Conservation (phyloP, 2,888 invertebrate species). For the Pteria penguin region DNA sequence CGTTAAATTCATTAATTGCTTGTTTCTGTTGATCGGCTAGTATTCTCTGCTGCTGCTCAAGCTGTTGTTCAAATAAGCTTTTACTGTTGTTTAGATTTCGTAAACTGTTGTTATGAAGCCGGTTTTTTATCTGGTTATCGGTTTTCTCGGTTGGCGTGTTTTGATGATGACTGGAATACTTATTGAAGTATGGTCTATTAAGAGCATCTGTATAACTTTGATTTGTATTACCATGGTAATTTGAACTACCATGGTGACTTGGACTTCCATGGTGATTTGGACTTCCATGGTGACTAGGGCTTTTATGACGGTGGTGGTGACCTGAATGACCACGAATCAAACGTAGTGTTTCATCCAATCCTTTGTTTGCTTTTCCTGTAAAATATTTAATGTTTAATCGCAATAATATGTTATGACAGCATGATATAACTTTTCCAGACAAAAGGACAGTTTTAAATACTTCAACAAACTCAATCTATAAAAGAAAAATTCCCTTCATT, state of each 20-base stretch:
- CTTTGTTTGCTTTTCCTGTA: conserved; percentile 43
- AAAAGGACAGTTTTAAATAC: no score
- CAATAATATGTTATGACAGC: no score
- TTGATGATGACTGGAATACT: conserved; percentile 53
- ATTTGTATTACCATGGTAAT: conserved; percentile 17
- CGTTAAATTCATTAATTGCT: conserved; percentile 70
- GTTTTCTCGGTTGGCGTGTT: conserved; percentile 39
- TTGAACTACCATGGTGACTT: conserved; percentile 38
- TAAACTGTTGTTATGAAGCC: conserved; percentile 69
- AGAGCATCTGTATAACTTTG: conserved; percentile 59
- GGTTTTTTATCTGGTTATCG: conserved; percentile 46
- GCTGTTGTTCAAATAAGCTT: conserved; percentile 75
- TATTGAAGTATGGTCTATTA: conserved; percentile 64
- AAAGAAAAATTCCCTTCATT: no score
- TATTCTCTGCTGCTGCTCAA: conserved; percentile 73
- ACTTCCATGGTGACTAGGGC: conserved; percentile 33
- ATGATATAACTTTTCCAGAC: no score
- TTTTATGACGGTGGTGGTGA: conserved; percentile 25
- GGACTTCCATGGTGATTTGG: conserved; percentile 33
- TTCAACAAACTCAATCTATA: no score
- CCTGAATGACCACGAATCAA: conserved; percentile 63
- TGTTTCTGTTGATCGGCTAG: conserved; percentile 71
- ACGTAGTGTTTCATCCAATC: conserved; percentile 70
- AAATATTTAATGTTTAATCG: no score
- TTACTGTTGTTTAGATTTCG: conserved; percentile 71